Base-by-base conservation (phyloP, 2,888 invertebrate species). In the Melanotus villosus region DNA sequence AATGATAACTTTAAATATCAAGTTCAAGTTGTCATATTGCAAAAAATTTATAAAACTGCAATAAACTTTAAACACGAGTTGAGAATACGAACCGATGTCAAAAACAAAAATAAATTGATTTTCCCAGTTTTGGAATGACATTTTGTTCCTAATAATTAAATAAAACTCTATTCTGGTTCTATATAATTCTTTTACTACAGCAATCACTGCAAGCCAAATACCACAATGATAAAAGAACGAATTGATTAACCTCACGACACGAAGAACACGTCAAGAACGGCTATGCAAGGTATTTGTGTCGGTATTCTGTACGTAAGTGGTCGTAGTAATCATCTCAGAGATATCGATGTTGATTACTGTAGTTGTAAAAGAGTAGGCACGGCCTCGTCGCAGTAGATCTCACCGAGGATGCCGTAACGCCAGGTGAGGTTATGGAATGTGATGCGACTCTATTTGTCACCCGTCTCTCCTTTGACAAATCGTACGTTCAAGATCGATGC, bases 341-440 rank as follows among this genome's bases (percentile, higher is more conserved):
- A 59, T 57, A 58, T 59, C 41, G 30, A 52, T 66, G 52, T 50
- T 58, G 59, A 66, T 59, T 59, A 34, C 38, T 45, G 26, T 41
- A 45, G 52, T 60, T 54, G 52, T 21, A 41, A n/a, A 41, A 41
- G 58, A 52, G 59, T 50, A 50, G 52, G 38, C 66, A 50, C 45
- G 38, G 10, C 52, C 7, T 23, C 36, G 41, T 21, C 41, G 19
- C 38, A 57, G 47, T 12, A 26, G 47, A 57, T 59, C 50, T 59
- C 43, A 30, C 18, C 52, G 34, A 62, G 56, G 67, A 34, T 60
- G 62, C 60, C 36, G 59, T 43, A 62, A 54, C 52, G 45, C 54
- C 60, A 67, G 67, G 67, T 56, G 67, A 67, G 60, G 57, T 63
- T 68, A 63, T 62, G 68, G 68, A 68, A 68, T 68, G 63, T 41